phyloP scores from a whole-genome alignment of 1,140 invertebrate genomes.

The Drosophila nebulosa region DNA sequence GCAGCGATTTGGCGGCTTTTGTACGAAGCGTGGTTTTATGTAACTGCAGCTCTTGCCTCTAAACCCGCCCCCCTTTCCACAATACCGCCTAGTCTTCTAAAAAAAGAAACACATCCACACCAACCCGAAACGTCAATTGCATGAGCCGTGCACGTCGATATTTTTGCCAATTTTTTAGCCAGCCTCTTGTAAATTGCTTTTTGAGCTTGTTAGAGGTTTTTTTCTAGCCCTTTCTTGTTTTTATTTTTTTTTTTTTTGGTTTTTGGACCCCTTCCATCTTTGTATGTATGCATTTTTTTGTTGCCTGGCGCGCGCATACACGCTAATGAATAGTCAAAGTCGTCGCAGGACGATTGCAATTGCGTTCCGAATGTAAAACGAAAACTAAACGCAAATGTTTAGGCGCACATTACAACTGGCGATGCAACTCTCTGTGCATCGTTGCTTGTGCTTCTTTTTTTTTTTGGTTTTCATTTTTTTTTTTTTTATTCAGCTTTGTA shows the following conservation, averaged over 20 bases:
- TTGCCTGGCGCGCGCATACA: neutral
- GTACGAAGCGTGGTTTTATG: slow-evolving; percentile 75
- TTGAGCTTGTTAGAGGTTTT: slow-evolving; percentile 78
- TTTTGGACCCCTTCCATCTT: neutral
- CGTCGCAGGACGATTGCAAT: slow-evolving; percentile 40
- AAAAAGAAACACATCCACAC: neutral
- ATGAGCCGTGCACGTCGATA: slow-evolving; percentile 72
- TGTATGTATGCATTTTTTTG: neutral
- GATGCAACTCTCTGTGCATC: slow-evolving; percentile 10
- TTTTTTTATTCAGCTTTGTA: slow-evolving; percentile 49
- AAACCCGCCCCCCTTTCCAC: neutral
- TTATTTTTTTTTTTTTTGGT: no score
- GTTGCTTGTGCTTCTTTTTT: neutral
- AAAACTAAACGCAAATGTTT: slow-evolving; percentile 71
- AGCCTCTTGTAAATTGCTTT: slow-evolving; percentile 70
- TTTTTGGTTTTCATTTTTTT: neutral
- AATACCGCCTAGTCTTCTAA: slow-evolving; percentile 8
- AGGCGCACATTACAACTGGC: slow-evolving; percentile 64
- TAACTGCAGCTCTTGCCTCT: slow-evolving; percentile 34
- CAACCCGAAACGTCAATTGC: slow-evolving; percentile 69
- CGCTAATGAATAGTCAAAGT: slow-evolving; percentile 77
- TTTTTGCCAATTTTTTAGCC: slow-evolving; percentile 73
- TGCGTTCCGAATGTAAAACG: slow-evolving; percentile 46
- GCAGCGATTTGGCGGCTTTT: slow-evolving; percentile 74
- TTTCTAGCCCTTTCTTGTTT: slow-evolving; percentile 8